A percentile compares a stretch with the other conserved stretches of the same genome.
Evolutionary conservation across 2,888 invertebrate species (phyloP).

Genomic region (Tuta absoluta): DNA sequence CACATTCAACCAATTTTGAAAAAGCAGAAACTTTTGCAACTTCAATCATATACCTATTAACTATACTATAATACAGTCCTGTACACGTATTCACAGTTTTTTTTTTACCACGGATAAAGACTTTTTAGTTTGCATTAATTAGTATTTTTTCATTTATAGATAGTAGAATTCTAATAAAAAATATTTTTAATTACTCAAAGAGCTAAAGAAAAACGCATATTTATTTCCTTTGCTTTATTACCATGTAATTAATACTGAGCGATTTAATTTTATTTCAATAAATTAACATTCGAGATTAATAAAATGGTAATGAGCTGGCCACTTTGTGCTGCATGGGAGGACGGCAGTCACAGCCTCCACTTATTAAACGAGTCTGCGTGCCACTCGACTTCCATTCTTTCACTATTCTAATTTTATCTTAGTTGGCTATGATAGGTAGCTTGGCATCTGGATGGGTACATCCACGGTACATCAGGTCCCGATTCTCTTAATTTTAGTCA

Average conservation of each 20-base stretch:
- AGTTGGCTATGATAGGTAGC: neutral
- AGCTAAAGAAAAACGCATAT: neutral
- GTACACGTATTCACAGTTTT: no score
- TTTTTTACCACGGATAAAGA: no score
- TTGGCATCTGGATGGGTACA: no score
- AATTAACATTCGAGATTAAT: conserved; percentile 63
- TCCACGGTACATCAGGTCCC: no score
- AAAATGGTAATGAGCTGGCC: conserved; percentile 61
- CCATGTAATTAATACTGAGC: conserved; percentile 40
- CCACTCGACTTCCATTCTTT: neutral
- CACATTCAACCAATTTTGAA: no score
- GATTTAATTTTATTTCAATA: conserved; percentile 60
- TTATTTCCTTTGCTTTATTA: conserved; percentile 32
- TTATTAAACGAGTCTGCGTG: conserved; percentile 32
- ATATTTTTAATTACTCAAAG: neutral
- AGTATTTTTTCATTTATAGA: no score
- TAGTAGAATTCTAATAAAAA: no score
- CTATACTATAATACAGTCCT: no score
- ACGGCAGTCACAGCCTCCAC: conserved; percentile 34
- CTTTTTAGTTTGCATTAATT: no score
- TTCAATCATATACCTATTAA: no score
- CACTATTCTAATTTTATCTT: neutral
- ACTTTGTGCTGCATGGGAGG: conserved; percentile 32
- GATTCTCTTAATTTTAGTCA: no score
- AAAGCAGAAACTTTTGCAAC: no score